Evolutionary conservation across 1,140 invertebrate species (phyloP), one percentile per base, ranked within the genome.

Genomic region (Pseudomyrmex cubaensis): DNA sequence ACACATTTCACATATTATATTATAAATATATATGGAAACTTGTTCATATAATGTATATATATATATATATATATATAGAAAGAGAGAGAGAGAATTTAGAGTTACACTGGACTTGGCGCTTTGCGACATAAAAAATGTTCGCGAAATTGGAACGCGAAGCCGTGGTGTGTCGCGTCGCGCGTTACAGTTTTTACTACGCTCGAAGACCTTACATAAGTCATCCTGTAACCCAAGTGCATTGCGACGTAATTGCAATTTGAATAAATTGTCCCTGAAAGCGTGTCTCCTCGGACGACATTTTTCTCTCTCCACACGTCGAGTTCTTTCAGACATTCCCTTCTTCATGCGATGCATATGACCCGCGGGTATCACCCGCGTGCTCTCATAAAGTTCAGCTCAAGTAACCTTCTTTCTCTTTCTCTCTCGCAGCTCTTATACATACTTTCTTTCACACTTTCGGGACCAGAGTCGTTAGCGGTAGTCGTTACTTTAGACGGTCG

Each of bases 381-480:
- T 86, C 62, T 76, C 76, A 48, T 72, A 80, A 72, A 80, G 44
- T 80, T 80, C 66, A 80, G 46, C 66, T 80, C 78, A 25, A 87
- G 85, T 67, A 82, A 63, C 54, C 64, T 87, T 64, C 84, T 86
- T 66, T 72, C 85, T 25, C 3, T 25, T 5, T 17, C 66, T 15
- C 44, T 10, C 35, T 35, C 35, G 72, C 57, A 76, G 64, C 59
- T 57, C 50, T 87, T 83, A 76, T 67, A 10, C 77, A 35, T 7
- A 35, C 35, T 35, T 35, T 86, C 75, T 70, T 87, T 86, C 67
- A 86, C 85, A 83, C 85, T 87, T 87, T 86, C 85, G 85, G 85
- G 85, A 83, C 85, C 72, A 1, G 35, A 61, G 72, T 87, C 78
- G 74, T 87, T 83, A 87, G 85, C 70, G 74, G 77, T 86, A 86